A percentile compares a stretch with the other conserved stretches of the same genome.
Evolutionary conservation across 2,113 vertebrate species (phyloP).

Genomic region (Charadrius vociferus): DNA sequence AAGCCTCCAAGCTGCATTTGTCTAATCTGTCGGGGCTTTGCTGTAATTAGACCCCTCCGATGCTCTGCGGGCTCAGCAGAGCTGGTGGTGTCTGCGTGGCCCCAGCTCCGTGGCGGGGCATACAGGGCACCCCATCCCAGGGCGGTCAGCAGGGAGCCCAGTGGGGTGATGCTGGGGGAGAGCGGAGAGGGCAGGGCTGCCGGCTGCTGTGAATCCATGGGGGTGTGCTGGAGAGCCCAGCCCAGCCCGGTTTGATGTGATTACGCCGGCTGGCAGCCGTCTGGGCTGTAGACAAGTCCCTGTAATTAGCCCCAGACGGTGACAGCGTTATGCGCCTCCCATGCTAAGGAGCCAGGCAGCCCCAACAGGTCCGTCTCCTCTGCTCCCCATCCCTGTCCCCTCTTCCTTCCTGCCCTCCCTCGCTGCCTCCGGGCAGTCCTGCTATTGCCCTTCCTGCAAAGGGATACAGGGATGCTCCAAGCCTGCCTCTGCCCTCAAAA

Average conservation of each 20-base stretch:
- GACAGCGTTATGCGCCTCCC: conserved; percentile 10
- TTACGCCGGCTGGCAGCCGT: conserved; percentile 12
- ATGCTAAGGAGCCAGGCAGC: conserved; percentile 51
- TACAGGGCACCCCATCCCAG: not conserved
- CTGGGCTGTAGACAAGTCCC: conserved; percentile 46
- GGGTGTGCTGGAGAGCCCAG: not conserved
- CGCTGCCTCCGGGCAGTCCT: not conserved
- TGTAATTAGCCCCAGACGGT: conserved; percentile 65
- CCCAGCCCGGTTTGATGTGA: conserved; percentile 24
- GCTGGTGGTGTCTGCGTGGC: not conserved
- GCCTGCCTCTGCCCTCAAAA: not conserved
- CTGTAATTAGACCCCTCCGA: not conserved
- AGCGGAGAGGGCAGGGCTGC: not conserved
- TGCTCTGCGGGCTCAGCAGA: fast-evolving
- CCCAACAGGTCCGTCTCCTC: conserved; percentile 40
- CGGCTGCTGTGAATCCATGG: not conserved
- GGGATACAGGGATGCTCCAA: not conserved
- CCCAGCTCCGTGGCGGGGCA: not conserved
- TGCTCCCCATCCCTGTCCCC: not conserved
- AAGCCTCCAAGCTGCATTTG: not conserved
- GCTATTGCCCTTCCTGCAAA: not conserved
- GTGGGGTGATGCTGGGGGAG: not conserved
- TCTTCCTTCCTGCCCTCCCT: conserved; percentile 18
- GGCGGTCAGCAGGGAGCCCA: not conserved
- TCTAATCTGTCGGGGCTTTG: not conserved